A percentile compares a stretch with the other conserved stretches of the same genome.
Conservation (phyloP, 2,797 vertebrate species). For the Tapera naevia region DNA sequence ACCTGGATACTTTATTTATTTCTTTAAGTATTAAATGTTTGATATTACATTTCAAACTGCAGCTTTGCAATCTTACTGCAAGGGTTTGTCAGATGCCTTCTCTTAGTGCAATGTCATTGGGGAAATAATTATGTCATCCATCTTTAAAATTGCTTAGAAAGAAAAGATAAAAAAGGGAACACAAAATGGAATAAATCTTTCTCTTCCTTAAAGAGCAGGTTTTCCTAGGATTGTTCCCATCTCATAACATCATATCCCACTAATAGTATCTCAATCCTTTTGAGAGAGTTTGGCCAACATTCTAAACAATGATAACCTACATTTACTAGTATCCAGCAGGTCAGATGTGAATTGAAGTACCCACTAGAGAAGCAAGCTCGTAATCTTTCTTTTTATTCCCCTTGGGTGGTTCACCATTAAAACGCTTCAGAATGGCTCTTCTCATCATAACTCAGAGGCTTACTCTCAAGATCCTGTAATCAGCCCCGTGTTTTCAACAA, state of each 20-base stretch:
- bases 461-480: constrained; percentile 5
- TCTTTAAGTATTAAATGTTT: neutral
- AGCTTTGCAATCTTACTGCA: neutral
- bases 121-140: neutral
- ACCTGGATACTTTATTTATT: neutral
- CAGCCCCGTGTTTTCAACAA: neutral
- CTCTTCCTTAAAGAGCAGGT: neutral
- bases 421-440: constrained; percentile 10
- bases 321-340: neutral
- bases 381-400: neutral
- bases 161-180: neutral
- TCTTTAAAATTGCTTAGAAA: neutral
- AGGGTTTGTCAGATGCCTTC: neutral
- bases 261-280: constrained; percentile 5
- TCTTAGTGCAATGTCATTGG: neutral
- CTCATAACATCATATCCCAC: neutral
- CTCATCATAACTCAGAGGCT: neutral
- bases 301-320: neutral
- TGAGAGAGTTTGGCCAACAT: neutral
- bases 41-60: neutral
- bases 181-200: neutral
- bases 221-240: neutral
- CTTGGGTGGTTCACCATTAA: neutral
- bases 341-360: constrained; percentile 8
- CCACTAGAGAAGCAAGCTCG: neutral